Conservation (phyloP, 2,888 invertebrate species). For the Pristionchus maxplancki region DNA sequence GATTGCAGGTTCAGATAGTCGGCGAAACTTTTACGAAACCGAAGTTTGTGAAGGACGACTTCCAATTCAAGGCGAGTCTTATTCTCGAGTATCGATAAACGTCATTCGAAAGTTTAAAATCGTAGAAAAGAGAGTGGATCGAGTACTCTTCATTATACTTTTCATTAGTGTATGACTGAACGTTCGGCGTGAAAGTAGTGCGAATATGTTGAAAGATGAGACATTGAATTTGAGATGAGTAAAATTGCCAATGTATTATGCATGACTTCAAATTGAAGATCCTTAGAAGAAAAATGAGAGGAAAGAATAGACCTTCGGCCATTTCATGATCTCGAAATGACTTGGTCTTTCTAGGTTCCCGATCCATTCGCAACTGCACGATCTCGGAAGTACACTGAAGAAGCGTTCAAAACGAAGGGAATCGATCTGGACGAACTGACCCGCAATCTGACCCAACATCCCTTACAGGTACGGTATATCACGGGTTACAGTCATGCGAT, state of each 20-base stretch:
- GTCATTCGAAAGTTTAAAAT: background rate
- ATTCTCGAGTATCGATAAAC: background rate
- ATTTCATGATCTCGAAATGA: background rate
- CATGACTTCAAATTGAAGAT: background rate
- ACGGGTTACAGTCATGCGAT: background rate
- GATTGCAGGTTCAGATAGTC: constrained; percentile 33
- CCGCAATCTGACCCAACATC: background rate
- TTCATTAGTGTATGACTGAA: background rate
- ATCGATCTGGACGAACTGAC: background rate
- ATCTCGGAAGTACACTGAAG: constrained; percentile 5
- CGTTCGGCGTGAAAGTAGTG: background rate
- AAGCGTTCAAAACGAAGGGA: background rate
- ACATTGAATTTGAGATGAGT: background rate
- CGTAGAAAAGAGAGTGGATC: background rate
- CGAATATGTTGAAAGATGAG: background rate
- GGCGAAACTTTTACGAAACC: background rate
- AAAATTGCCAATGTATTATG: background rate
- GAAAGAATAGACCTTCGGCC: background rate
- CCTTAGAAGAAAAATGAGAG: background rate
- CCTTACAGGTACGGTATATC: constrained; percentile 5
- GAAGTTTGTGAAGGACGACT: background rate
- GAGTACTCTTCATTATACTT: background rate
- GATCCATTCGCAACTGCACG: constrained; percentile 6
- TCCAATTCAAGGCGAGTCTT: background rate
- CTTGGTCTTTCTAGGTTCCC: background rate